Evolutionary conservation across 2,888 invertebrate species (phyloP).

Genomic region (Agonopterix heracliana): DNA sequence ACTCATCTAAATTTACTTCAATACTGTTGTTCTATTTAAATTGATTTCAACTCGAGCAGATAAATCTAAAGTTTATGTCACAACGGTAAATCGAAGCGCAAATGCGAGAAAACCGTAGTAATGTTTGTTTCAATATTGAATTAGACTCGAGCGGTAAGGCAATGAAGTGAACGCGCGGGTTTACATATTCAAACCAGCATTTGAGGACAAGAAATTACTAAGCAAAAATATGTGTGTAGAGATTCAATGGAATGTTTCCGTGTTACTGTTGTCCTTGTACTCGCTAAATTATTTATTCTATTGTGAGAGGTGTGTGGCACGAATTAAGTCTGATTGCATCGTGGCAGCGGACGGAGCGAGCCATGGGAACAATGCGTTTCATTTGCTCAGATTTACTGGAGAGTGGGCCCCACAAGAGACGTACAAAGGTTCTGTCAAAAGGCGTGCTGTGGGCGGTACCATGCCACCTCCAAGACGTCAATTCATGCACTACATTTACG

Average conservation of each 20-base stretch:
- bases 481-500: background rate
- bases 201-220: conserved; percentile 25
- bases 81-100: conserved; percentile 44
- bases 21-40: conserved; percentile 49
- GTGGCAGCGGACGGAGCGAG: conserved; percentile 30
- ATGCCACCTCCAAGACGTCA: background rate
- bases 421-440: conserved; percentile 3
- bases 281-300: conserved; percentile 37
- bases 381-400: conserved; percentile 17
- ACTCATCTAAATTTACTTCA: conserved; percentile 50
- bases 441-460: conserved; percentile 4
- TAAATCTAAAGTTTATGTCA: conserved; percentile 53
- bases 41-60: conserved; percentile 56
- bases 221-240: conserved; percentile 36
- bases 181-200: conserved; percentile 22
- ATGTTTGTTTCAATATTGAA: conserved; percentile 58
- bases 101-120: conserved; percentile 40
- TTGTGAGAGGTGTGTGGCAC: conserved; percentile 29
- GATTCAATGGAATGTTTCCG: conserved; percentile 35
- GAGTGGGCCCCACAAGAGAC: conserved; percentile 12
- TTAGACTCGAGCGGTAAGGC: conserved; percentile 32
- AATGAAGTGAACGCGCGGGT: conserved; percentile 37
- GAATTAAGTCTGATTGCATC: conserved; percentile 37
- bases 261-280: conserved; percentile 40
- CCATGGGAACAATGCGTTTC: conserved; percentile 24